phyloP scores from a whole-genome alignment of 2,888 invertebrate genomes.

The Pomacea canaliculata region DNA sequence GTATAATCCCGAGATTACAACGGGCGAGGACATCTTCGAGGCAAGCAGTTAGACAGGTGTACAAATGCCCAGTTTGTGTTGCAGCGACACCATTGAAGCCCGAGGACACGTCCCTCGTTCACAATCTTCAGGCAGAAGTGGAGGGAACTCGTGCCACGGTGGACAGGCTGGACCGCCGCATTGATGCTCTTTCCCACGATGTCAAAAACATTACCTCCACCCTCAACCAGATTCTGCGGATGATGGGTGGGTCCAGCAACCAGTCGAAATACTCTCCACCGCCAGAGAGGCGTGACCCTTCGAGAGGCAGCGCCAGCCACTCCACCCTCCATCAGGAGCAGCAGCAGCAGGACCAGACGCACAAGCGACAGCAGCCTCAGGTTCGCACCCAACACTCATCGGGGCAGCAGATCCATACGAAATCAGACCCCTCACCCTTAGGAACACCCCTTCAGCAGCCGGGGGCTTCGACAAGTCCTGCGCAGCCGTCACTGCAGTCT shows the following conservation, averaged over 20 bases:
- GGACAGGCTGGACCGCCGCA: conserved; percentile 44
- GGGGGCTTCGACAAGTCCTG: conserved; percentile 4
- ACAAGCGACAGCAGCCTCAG: not conserved
- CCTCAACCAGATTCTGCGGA: conserved; percentile 34
- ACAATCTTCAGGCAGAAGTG: conserved; percentile 52
- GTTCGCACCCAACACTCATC: not conserved
- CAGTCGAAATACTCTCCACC: not conserved
- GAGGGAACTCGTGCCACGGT: conserved; percentile 55
- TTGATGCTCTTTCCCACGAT: conserved; percentile 36
- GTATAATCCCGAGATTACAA: too few relatives aligned
- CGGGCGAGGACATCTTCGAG: too few relatives aligned
- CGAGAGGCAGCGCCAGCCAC: not conserved
- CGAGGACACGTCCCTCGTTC: conserved; percentile 39
- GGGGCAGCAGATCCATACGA: not conserved
- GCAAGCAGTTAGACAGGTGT: too few relatives aligned
- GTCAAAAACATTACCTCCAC: conserved; percentile 35
- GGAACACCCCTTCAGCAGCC: not conserved
- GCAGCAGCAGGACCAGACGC: not conserved
- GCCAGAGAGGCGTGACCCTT: not conserved
- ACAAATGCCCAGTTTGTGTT: not conserved
- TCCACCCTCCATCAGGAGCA: not conserved
- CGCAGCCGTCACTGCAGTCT: not conserved
- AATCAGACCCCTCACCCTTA: not conserved
- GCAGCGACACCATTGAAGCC: conserved; percentile 31
- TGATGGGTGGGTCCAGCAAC: conserved; percentile 4